These are phyloP conservation scores for Schizaphis graminum DNA, from an alignment of 2,888 invertebrate genomes.

Conservation along the genomic window DNA sequence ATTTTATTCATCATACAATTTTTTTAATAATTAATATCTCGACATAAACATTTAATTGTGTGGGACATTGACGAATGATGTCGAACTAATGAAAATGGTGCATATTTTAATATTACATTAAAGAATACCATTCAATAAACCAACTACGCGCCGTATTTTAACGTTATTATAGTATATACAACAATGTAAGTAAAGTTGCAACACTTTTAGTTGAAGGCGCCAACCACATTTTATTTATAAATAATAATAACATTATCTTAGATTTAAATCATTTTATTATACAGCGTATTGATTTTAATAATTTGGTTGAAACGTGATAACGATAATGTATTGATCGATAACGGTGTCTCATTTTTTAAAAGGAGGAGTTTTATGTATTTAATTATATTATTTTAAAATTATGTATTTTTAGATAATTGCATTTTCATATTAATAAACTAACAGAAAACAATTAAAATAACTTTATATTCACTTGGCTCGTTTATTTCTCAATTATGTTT, in stretches of 20 bases:
- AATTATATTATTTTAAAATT: not conserved
- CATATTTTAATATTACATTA: not conserved
- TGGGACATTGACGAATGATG: not conserved
- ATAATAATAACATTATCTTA: not conserved
- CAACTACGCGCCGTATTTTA: not conserved
- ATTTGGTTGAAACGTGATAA: not conserved
- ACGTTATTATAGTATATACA: not conserved
- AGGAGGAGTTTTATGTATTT: not conserved
- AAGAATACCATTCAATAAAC: not conserved
- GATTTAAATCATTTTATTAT: not conserved
- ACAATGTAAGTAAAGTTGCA: not conserved
- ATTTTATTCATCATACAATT: not conserved
- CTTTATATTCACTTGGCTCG: not conserved
- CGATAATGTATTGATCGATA: not conserved
- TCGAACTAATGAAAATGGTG: not conserved
- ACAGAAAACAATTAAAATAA: not conserved
- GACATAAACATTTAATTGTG: not conserved
- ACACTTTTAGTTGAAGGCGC: not conserved
- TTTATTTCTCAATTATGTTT: not conserved
- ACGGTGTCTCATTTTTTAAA: not conserved
- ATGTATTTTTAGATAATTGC: not conserved
- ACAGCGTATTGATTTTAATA: not conserved
- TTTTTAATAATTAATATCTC: not conserved
- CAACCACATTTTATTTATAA: not conserved
- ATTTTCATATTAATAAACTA: not conserved